A percentile compares a stretch with the other conserved stretches of the same genome.
These are phyloP conservation scores for Symphodus melops DNA, from an alignment of 2,113 vertebrate species.

Conservation along the genomic window DNA sequence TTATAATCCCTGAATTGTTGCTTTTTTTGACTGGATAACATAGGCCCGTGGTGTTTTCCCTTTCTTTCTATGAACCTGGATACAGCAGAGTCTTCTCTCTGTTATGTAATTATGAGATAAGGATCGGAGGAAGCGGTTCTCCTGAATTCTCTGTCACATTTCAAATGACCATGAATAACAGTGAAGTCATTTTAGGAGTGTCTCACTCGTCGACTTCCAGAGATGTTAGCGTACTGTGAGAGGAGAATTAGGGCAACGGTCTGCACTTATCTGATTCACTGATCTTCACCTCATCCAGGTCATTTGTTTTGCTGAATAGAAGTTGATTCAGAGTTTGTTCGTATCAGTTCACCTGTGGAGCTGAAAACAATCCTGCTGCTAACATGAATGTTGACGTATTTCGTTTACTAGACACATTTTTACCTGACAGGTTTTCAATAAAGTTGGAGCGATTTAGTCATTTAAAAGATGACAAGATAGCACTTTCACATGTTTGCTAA, in stretches of 20 bases:
- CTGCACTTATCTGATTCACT: constrained; percentile 1
- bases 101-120: no score
- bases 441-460: no score
- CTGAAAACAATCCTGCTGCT: constrained; percentile 16
- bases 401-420: constrained; percentile 54
- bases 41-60: no score
- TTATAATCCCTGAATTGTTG: no score
- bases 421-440: no score
- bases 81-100: no score
- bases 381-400: constrained; percentile 34
- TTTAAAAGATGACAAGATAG: no score
- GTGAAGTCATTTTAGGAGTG: constrained; percentile 15
- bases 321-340: constrained; percentile 42
- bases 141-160: background rate
- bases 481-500: no score
- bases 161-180: constrained; percentile 6
- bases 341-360: constrained; percentile 30
- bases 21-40: no score
- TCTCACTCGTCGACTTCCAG: background rate
- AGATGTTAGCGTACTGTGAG: background rate
- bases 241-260: constrained; percentile 1
- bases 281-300: constrained; percentile 24
- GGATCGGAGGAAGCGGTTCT: background rate
- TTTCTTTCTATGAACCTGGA: no score
- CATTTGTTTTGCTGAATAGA: constrained; percentile 47